Conservation (phyloP, 1,140 invertebrate species). For the Planococcus citri region DNA sequence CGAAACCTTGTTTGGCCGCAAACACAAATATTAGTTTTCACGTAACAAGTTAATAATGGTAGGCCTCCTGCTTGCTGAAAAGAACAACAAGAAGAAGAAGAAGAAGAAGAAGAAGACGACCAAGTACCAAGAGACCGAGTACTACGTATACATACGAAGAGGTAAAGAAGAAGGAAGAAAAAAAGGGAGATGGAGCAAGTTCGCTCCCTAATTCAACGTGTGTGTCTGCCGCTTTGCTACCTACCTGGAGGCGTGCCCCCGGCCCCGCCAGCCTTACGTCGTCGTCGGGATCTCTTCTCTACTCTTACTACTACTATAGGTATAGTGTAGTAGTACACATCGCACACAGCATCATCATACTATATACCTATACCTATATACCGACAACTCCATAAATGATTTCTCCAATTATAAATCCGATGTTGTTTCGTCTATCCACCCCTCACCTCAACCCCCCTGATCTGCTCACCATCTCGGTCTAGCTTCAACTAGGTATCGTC, state of each 20-base stretch:
- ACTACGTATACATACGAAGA: too few species aligned
- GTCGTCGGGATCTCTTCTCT: too few species aligned
- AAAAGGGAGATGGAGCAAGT: neutral
- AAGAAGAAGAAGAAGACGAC: too few species aligned
- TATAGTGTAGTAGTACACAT: too few species aligned
- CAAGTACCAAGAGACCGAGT: too few species aligned
- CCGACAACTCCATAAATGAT: conserved; percentile 6
- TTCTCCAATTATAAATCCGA: neutral
- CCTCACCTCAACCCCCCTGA: neutral
- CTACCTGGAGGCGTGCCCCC: neutral
- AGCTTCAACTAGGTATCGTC: too few species aligned
- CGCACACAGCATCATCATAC: too few species aligned
- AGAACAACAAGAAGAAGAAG: neutral
- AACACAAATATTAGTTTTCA: conserved; percentile 8
- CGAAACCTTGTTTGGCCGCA: conserved; percentile 1
- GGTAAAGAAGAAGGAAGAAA: too few species aligned
- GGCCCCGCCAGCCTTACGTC: neutral
- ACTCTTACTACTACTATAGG: too few species aligned
- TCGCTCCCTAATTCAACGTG: conserved; percentile 5
- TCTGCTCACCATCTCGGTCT: too few species aligned
- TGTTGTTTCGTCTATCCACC: neutral
- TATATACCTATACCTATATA: too few species aligned
- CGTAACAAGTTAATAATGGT: conserved; percentile 7
- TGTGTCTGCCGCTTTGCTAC: neutral
- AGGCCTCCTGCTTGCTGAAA: neutral